Base-by-base conservation (phyloP, 2,113 vertebrate genomes). In the Nibea albiflora region DNA sequence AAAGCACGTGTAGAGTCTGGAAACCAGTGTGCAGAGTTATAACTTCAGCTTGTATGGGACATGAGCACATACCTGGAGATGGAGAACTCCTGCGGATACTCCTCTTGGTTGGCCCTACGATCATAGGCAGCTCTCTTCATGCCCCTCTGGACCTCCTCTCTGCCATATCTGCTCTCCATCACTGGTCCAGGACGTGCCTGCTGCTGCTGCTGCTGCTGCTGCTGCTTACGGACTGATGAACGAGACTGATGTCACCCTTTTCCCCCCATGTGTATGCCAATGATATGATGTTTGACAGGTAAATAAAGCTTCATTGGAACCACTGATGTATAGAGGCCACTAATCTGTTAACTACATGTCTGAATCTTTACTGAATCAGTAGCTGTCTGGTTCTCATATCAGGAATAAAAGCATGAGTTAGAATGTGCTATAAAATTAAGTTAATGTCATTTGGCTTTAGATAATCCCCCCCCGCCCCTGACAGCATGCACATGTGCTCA, bases 31-130 rank as follows among this genome's bases (percentile, higher is more conserved):
- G 5, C 31, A 16, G 22, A 14, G 15, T 24, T 16, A 1, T 35
- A 15, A 24, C 14, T 50, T 56, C 58, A 35, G 10, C 3, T 4
- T 12, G 14, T 50, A 14, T 26, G 11, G 52, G 12, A 8, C 8
- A 39, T 2, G 35, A 62, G 67, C 1, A 93, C 94, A 0, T 89
- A 97, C 97, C 74, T 96, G n/a, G 95, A 89, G 42, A 80, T 28
- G 2, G 91, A 82, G 9, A 91, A 92, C 61, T 96, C 95, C 14
- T 20, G 87, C 54, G 93, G 90, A 53, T 74, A 72, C 72, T 94
- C 90, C 0, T 86, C 89, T 60, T 94, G 91, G 70, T 81, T 93
- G 39, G 88, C 71, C 63, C 68, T 81, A 1, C 86, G 87, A 50
- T 96, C 92, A 70, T 94, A 94, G 39, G 81, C 83, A 0, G 88